Evolutionary conservation across 2,888 invertebrate genomes (phyloP).

Genomic region (Zelleria hepariella): DNA sequence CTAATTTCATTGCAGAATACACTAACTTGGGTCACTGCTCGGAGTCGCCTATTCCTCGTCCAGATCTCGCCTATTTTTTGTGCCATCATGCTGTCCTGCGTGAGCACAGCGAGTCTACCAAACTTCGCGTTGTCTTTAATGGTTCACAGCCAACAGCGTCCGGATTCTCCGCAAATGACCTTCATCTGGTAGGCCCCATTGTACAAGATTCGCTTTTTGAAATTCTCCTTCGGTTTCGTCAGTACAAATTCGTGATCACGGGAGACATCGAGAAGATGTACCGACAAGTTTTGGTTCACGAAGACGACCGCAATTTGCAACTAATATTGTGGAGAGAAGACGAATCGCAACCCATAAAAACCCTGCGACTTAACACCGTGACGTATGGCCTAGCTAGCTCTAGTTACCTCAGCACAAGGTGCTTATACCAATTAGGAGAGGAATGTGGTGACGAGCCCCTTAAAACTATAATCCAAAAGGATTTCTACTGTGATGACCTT

Average conservation of each 20-base stretch:
- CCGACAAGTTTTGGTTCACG: slow-evolving; percentile 22
- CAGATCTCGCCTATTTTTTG: slow-evolving; percentile 14
- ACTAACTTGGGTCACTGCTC: slow-evolving; percentile 13
- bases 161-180: slow-evolving; percentile 6
- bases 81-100: slow-evolving; percentile 24
- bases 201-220: slow-evolving; percentile 22
- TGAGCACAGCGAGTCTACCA: slow-evolving; percentile 20
- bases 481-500: background rate
- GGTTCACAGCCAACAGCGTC: slow-evolving; percentile 16
- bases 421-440: slow-evolving; percentile 8
- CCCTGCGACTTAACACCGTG: slow-evolving; percentile 11
- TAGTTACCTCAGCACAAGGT: slow-evolving; percentile 12
- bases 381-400: slow-evolving; percentile 12
- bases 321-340: slow-evolving; percentile 26
- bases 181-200: slow-evolving; percentile 8
- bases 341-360: slow-evolving; percentile 1
- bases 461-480: background rate
- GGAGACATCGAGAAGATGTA: slow-evolving; percentile 36
- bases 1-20: slow-evolving; percentile 14
- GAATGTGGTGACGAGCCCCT: background rate
- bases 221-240: slow-evolving; percentile 25
- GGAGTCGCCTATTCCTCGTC: background rate
- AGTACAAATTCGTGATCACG: slow-evolving; percentile 22
- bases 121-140: slow-evolving; percentile 26
- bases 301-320: slow-evolving; percentile 23